These are phyloP conservation scores for Ophioderma brevispina DNA, from an alignment of 35 echinoderm and acorn worm species.

Conservation along the genomic window DNA sequence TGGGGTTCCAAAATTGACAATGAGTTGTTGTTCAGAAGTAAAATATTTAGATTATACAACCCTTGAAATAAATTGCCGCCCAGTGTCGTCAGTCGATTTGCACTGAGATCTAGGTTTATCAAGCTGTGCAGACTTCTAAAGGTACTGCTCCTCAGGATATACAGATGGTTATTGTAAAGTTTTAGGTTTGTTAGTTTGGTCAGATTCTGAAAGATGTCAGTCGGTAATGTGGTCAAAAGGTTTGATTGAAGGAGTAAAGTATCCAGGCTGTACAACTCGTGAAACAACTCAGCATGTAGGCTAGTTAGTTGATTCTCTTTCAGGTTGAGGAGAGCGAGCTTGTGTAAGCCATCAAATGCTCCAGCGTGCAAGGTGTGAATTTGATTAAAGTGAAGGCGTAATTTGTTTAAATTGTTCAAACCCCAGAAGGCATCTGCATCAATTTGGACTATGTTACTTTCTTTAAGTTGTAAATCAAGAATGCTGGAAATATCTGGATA, in stretches of 20 bases:
- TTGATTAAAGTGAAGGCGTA: not conserved
- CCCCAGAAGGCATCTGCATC: not conserved
- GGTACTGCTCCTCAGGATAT: not conserved
- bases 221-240: not conserved
- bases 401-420: not conserved
- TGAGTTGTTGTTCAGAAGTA: not conserved
- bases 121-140: not conserved
- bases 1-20: not conserved
- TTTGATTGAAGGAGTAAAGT: not conserved
- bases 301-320: not conserved
- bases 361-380: not conserved
- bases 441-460: not conserved
- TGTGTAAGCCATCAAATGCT: not conserved
- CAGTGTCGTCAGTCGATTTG: not conserved
- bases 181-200: not conserved
- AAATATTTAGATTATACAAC: not conserved
- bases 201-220: not conserved
- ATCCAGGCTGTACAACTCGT: not conserved
- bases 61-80: not conserved
- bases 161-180: not conserved
- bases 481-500: no score
- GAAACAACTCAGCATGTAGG: not conserved
- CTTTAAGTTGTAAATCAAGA: not conserved
- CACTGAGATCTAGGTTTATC: not conserved
- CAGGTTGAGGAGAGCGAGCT: not conserved